Percentiles rank a stretch among this genome's conserved stretches.
Conservation (phyloP, 92 coral and sea anemone species). For the Phenganax marumi region DNA sequence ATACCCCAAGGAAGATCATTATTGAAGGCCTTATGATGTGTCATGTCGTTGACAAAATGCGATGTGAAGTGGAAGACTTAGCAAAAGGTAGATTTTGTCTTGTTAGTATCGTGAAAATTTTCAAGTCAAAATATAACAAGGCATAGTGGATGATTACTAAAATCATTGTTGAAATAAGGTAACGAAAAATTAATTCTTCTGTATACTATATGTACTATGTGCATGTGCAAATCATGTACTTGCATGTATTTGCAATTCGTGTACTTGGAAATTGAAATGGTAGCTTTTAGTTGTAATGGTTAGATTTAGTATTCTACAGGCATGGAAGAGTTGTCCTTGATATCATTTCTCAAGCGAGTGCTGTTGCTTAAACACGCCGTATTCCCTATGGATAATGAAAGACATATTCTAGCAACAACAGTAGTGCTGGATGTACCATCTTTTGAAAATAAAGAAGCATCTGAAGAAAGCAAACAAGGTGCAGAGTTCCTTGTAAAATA, state of each 20-base stretch:
- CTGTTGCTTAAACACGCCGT: not conserved
- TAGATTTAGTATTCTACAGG: not conserved
- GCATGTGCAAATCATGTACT: too few relatives aligned
- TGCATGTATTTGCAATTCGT: too few relatives aligned
- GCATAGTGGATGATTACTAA: not conserved
- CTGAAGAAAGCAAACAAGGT: not conserved
- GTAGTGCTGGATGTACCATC: not conserved
- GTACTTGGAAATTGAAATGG: not conserved
- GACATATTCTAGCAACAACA: slow-evolving; percentile 1
- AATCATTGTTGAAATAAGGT: not conserved
- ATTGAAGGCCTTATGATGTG: slow-evolving; percentile 12
- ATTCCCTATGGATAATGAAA: slow-evolving; percentile 1
- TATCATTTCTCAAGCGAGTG: slow-evolving; percentile 2
- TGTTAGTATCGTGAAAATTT: not conserved
- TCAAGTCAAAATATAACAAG: not conserved
- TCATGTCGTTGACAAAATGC: not conserved
- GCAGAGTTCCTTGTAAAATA: not conserved
- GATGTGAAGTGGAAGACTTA: not conserved
- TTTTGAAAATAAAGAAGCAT: not conserved
- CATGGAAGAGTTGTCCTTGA: not conserved
- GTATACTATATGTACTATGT: not conserved
- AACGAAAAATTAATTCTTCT: not conserved
- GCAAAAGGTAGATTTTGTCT: slow-evolving; percentile 13
- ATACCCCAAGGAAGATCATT: not conserved
- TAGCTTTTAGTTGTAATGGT: not conserved